A percentile compares a stretch with the other conserved stretches of the same genome.
Evolutionary conservation across 2,888 invertebrate genomes (phyloP).

Genomic region (Griposia aprilina): DNA sequence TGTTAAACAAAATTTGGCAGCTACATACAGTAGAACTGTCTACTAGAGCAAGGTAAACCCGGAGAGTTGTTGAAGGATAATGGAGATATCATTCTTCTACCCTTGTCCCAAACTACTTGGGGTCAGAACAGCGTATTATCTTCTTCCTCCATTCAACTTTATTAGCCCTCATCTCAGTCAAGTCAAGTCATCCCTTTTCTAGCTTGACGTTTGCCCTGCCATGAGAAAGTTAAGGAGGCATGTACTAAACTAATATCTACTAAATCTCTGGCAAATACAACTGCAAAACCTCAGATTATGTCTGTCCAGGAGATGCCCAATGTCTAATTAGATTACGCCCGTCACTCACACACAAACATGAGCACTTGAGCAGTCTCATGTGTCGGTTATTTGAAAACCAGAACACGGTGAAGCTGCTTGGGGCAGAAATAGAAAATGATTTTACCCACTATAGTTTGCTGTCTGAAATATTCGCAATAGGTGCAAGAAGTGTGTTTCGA

Average conservation of each 20-base stretch:
- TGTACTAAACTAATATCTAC: background rate
- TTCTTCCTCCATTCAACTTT: background rate
- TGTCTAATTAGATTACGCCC: slow-evolving; percentile 10
- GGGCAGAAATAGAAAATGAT: slow-evolving; percentile 10
- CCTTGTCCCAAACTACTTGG: background rate
- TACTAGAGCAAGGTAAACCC: background rate
- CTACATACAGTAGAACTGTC: background rate
- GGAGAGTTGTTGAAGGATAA: background rate
- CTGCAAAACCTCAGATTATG: background rate
- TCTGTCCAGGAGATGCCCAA: background rate
- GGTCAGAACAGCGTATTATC: too few species aligned
- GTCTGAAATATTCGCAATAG: background rate
- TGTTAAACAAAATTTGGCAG: too few species aligned
- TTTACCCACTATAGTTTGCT: too few species aligned
- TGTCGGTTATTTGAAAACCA: slow-evolving; percentile 20
- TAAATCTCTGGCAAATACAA: background rate
- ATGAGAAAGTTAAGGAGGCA: background rate
- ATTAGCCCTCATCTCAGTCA: background rate
- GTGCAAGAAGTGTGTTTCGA: background rate
- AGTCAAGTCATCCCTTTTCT: background rate
- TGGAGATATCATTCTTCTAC: background rate
- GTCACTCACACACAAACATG: slow-evolving; percentile 20
- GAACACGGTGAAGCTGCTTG: slow-evolving; percentile 6
- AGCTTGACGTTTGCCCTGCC: background rate
- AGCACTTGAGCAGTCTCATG: slow-evolving; percentile 20